These are phyloP conservation scores for Momotus momota DNA, from an alignment of 2,797 vertebrate genomes.

Conservation along the genomic window DNA sequence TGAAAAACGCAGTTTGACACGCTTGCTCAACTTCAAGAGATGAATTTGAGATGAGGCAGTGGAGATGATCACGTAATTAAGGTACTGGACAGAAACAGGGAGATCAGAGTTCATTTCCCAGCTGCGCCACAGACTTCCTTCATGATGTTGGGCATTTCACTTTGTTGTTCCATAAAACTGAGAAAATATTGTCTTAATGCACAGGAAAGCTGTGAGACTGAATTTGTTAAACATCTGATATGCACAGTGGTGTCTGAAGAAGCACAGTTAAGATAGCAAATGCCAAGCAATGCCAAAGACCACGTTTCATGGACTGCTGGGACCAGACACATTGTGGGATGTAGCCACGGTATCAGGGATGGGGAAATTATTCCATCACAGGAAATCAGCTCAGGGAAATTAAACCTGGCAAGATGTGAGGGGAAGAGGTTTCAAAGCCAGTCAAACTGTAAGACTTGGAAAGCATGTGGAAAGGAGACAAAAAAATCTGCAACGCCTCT, in stretches of 20 bases:
- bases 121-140: background rate
- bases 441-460: background rate
- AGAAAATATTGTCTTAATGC: background rate
- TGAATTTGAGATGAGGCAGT: background rate
- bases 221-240: background rate
- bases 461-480: background rate
- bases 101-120: constrained; percentile 42
- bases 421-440: background rate
- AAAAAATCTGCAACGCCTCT: background rate
- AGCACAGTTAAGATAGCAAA: background rate
- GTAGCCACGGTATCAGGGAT: background rate
- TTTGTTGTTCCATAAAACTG: background rate
- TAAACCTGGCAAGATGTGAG: background rate
- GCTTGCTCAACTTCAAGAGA: constrained; percentile 15
- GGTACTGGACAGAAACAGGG: background rate
- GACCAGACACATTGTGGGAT: fast-evolving
- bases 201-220: background rate
- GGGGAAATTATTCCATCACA: background rate
- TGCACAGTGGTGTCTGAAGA: background rate
- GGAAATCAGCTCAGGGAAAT: background rate
- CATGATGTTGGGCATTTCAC: background rate
- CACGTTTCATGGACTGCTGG: background rate
- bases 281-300: background rate
- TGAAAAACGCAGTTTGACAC: constrained; percentile 53
- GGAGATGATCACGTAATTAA: constrained; percentile 7